Evolutionary conservation across 2,113 vertebrate genomes (phyloP).

Genomic region (Nycticebus coucang): DNA sequence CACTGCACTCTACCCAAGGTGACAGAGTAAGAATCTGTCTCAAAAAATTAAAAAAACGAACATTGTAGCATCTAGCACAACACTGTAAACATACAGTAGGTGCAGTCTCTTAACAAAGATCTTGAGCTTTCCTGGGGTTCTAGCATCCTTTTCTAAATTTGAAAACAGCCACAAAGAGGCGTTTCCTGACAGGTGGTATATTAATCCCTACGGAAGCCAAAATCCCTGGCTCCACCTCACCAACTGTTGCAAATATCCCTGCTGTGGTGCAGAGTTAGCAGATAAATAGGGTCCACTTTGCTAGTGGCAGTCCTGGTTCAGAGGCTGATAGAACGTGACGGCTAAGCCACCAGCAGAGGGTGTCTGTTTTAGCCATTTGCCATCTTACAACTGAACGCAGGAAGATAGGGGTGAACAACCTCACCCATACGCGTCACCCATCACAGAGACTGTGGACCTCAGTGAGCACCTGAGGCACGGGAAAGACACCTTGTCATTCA

Average conservation of each 20-base stretch:
- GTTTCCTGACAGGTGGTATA: not conserved
- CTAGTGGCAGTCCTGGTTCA: not conserved
- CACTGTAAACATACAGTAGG: too few species aligned
- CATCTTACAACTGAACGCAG: not conserved
- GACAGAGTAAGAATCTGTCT: too few species aligned
- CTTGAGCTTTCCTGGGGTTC: not conserved
- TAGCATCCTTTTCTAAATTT: conserved; percentile 25
- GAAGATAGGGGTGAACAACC: not conserved
- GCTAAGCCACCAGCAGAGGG: not conserved
- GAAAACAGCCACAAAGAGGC: not conserved
- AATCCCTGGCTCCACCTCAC: not conserved
- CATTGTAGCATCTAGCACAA: not conserved
- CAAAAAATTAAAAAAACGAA: not conserved
- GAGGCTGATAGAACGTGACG: not conserved
- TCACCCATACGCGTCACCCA: conserved; percentile 35
- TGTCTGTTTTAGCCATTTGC: conserved; percentile 26
- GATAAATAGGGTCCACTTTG: conserved; percentile 22
- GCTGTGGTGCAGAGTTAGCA: not conserved
- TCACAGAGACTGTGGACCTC: not conserved
- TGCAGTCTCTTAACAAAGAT: not conserved
- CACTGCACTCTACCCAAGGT: too few species aligned
- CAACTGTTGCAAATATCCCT: not conserved
- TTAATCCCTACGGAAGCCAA: not conserved
- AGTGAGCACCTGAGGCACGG: not conserved
- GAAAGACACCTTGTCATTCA: not conserved